Conservation (phyloP, 2,888 invertebrate species). For the Orchesellides sinensis region DNA sequence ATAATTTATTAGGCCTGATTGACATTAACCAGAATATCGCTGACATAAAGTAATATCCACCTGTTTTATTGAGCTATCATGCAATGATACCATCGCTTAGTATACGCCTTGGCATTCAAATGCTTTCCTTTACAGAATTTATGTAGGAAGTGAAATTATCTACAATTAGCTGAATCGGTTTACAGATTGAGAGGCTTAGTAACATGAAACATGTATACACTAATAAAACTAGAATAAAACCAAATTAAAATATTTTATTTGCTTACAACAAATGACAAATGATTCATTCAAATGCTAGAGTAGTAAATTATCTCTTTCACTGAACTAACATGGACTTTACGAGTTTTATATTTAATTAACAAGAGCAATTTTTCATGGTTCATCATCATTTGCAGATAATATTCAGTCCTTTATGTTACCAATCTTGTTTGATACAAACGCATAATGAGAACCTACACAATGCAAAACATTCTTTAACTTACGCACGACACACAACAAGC, state of each 20-base stretch:
- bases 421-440: not conserved
- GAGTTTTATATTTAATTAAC: not conserved
- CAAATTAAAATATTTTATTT: too few relatives aligned
- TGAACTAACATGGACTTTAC: not conserved
- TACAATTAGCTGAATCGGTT: too few relatives aligned
- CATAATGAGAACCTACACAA: conserved; percentile 27
- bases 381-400: conserved; percentile 32
- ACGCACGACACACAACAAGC: not conserved
- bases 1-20: too few relatives aligned
- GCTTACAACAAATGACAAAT: conserved; percentile 64
- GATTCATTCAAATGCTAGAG: conserved; percentile 2
- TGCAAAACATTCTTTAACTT: not conserved
- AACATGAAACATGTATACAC: too few relatives aligned
- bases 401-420: conserved; percentile 18
- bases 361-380: conserved; percentile 27
- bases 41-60: too few relatives aligned
- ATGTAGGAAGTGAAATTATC: too few relatives aligned
- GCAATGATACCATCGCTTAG: not conserved
- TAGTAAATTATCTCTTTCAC: not conserved
- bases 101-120: not conserved
- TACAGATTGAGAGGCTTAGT: too few relatives aligned
- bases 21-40: too few relatives aligned
- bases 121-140: not conserved
- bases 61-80: not conserved
- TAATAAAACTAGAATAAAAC: too few relatives aligned